Percentiles rank a stretch among this genome's conserved stretches.
phyloP scores from a whole-genome alignment of 2,888 invertebrate genomes.

The Fragum sueziense region DNA sequence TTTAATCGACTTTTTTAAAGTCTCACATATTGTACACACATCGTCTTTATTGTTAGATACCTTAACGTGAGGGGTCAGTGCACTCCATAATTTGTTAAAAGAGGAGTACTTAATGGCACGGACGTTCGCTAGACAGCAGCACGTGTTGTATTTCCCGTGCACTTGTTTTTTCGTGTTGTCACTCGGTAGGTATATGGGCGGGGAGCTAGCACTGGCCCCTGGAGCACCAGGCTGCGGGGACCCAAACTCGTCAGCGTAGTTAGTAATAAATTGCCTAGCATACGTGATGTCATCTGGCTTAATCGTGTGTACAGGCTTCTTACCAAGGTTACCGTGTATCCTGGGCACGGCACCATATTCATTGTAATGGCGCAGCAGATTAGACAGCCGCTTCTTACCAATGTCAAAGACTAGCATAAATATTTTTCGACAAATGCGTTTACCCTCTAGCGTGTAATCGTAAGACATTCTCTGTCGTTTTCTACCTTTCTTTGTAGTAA shows the following conservation, averaged over 20 bases:
- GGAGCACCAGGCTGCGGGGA: background rate
- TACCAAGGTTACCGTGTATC: conserved; percentile 26
- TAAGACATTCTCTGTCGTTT: background rate
- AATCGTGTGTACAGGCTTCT: conserved; percentile 10
- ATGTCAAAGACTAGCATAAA: conserved; percentile 19
- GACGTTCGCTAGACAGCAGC: background rate
- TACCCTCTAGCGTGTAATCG: background rate
- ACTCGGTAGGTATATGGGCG: background rate
- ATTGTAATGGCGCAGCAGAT: conserved; percentile 1
- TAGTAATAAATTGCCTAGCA: background rate
- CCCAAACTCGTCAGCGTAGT: conserved; percentile 1
- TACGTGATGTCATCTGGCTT: conserved; percentile 1
- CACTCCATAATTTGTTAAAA: background rate
- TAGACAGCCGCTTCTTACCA: background rate
- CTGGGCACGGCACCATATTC: conserved; percentile 10
- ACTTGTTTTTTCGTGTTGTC: background rate
- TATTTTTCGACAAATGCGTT: background rate
- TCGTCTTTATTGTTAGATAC: conserved; percentile 1
- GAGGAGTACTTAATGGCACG: conserved; percentile 1
- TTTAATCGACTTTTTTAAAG: background rate
- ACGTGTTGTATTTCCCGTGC: background rate
- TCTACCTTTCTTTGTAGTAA: background rate
- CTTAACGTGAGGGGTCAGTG: background rate
- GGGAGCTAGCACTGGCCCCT: background rate
- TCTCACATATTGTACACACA: conserved; percentile 7